Percentiles rank a stretch among this genome's conserved stretches.
phyloP scores from a whole-genome alignment of 2,888 invertebrate genomes.

The Ryuthela nishihirai region DNA sequence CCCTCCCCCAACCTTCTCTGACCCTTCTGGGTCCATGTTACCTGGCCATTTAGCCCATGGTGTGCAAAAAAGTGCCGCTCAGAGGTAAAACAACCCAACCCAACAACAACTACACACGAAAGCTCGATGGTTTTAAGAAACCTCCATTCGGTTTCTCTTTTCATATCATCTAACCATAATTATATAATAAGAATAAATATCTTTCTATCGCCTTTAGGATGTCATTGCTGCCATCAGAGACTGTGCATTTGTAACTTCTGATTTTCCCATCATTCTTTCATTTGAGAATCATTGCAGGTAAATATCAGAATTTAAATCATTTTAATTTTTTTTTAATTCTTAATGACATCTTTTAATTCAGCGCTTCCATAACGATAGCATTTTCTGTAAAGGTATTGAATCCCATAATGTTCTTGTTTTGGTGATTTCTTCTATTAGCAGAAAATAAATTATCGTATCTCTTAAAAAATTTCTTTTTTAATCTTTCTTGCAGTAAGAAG shows the following conservation, averaged over 20 bases:
- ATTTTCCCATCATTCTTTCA: slow-evolving; percentile 94
- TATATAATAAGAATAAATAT: too few relatives aligned
- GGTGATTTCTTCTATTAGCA: background rate
- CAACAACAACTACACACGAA: too few relatives aligned
- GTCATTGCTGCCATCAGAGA: slow-evolving; percentile 96
- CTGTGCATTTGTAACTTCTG: slow-evolving; percentile 97
- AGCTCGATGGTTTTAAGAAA: too few relatives aligned
- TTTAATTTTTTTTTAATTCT: background rate
- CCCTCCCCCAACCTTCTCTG: too few relatives aligned
- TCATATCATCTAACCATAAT: too few relatives aligned
- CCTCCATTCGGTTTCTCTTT: too few relatives aligned
- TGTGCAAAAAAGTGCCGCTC: too few relatives aligned
- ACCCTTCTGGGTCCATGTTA: too few relatives aligned
- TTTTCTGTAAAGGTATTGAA: slow-evolving; percentile 7
- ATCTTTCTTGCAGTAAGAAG: slow-evolving; percentile 58
- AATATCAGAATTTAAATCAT: background rate
- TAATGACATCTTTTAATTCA: background rate
- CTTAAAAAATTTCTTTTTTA: slow-evolving; percentile 16
- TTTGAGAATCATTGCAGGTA: slow-evolving; percentile 98
- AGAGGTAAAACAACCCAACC: too few relatives aligned
- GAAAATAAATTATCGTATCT: slow-evolving; percentile 5
- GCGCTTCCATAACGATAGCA: background rate
- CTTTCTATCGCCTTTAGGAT: slow-evolving; percentile 56
- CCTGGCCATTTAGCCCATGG: too few relatives aligned
- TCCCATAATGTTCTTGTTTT: background rate